Evolutionary conservation across 2,888 invertebrate species (phyloP), one percentile per base, ranked within the genome.

Genomic region (Drosophila nigricruria): DNA sequence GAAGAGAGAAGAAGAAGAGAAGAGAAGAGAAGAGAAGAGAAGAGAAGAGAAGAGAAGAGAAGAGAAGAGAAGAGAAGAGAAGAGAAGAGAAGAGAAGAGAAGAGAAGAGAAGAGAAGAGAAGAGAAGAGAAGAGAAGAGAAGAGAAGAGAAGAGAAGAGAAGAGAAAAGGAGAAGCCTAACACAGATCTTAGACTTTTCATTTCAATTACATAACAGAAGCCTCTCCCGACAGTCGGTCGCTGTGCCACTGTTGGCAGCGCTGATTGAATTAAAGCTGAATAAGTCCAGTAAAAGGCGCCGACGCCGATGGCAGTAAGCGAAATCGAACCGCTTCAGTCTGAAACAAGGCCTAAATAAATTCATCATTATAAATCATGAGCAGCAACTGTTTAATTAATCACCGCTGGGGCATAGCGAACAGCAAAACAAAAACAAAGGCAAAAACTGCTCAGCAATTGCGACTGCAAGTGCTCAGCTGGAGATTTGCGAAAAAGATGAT

Each of bases 341-440:
- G 30, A 61, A 56, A 53, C 73, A 74, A 87, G 88, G 82, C 89
- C 88, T 85, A 91, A 91, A 91, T 91, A 91, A 91, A 91, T 91
- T 91, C 91, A 86, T 91, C 92, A 91, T 89, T 91, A 91, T 91
- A 91, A 91, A 91, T 91, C 91, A 91, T 91, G 90, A 82, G 82
- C 83, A 67, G 77, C 83, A 75, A 73, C 72, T 64, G 69, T 86
- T 90, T 87, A 90, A 90, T 90, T 87, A 89, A 87, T 90, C 82
- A 89, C 88, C 87, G 76, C 70, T 85, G 90, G 77, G 88, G 74
- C 87, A 57, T 68, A 61, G 42, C 62, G 23, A 47, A 6, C 50
- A 67, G 68, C 14, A 5, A 25, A 47, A 9, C 49, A 30, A 10
- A 14, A 20, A 20, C 52, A 20, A 8, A 20, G 14, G 32, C 52